phyloP scores from a whole-genome alignment of 2,113 vertebrate genomes.

The Poeciliopsis prolifica region DNA sequence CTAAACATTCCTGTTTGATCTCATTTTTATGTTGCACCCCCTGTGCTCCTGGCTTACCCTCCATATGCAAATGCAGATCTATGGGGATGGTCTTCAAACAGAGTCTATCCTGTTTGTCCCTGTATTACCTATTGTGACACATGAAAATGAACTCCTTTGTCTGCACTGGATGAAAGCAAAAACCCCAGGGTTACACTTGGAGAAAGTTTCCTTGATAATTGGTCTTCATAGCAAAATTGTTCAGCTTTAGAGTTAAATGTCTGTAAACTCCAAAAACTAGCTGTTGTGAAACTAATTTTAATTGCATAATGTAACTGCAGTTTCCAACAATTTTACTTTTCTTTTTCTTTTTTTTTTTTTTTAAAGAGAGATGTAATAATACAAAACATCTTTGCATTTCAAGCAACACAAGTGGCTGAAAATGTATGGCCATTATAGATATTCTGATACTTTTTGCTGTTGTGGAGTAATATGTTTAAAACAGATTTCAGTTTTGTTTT shows the following conservation, averaged over 20 bases:
- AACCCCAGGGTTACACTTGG: not conserved
- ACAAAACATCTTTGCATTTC: not conserved
- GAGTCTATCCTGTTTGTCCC: conserved; percentile 23
- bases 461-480: too few species aligned
- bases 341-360: not conserved
- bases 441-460: too few species aligned
- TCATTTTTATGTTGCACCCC: conserved; percentile 27
- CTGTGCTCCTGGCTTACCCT: conserved; percentile 9
- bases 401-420: not conserved
- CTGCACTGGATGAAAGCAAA: conserved; percentile 20
- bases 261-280: not conserved
- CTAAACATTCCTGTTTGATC: conserved; percentile 45
- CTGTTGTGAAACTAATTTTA: not conserved
- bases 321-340: not conserved
- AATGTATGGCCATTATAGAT: too few species aligned
- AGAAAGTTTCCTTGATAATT: conserved; percentile 13
- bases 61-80: conserved; percentile 53
- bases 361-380: not conserved
- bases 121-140: conserved; percentile 43
- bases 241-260: not conserved
- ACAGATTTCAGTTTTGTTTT: too few species aligned
- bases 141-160: conserved; percentile 5
- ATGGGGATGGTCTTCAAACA: conserved; percentile 48
- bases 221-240: not conserved
- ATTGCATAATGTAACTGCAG: too few species aligned